Conservation (phyloP, 2,113 vertebrate genomes). For the Pseudorectes ferrugineus region DNA sequence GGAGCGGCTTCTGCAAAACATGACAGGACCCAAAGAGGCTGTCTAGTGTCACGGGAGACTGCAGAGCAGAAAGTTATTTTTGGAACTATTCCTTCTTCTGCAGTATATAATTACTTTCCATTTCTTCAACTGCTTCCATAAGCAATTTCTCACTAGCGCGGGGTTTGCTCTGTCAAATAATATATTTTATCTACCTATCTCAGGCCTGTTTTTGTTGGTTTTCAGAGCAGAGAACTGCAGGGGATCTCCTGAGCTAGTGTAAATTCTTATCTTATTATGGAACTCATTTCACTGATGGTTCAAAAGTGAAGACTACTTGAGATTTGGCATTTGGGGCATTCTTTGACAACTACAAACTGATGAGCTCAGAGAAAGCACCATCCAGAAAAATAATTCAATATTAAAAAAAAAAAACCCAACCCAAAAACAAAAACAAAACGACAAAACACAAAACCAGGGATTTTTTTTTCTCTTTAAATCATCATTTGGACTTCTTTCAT, state of each 20-base stretch:
- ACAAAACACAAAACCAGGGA: rapidly evolving
- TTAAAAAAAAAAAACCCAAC: not conserved
- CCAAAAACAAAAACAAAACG: not conserved
- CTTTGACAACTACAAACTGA: not conserved
- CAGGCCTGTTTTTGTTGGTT: not conserved
- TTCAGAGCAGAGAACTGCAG: not conserved
- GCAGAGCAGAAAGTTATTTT: not conserved
- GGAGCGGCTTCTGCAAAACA: not conserved
- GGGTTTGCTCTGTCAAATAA: not conserved
- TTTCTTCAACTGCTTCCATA: not conserved
- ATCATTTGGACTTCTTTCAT: not conserved
- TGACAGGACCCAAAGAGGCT: not conserved
- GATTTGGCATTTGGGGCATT: not conserved
- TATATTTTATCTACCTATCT: not conserved
- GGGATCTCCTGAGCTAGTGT: not conserved
- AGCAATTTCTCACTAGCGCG: not conserved
- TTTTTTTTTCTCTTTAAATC: not conserved
- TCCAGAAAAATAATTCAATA: not conserved
- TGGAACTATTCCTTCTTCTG: not conserved
- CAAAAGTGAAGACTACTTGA: not conserved
- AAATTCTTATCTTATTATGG: not conserved
- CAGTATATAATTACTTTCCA: not conserved
- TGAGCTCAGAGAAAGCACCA: not conserved
- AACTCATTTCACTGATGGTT: not conserved
- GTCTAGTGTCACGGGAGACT: not conserved